These are phyloP conservation scores for Cebidichthys violaceus DNA, from an alignment of 2,113 vertebrate species.

Conservation along the genomic window DNA sequence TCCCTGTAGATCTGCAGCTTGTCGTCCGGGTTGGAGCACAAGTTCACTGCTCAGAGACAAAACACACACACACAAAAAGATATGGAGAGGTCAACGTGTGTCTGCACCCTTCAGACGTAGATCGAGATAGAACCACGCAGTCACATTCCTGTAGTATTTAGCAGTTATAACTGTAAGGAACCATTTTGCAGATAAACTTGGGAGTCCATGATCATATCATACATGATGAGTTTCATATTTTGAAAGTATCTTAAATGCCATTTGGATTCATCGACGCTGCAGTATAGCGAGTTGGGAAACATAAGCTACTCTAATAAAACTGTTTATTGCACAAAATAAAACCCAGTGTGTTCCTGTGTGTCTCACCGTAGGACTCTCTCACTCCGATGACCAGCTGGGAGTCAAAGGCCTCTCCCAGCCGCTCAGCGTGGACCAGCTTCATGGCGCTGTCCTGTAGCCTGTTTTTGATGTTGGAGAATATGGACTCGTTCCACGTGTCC, in stretches of 20 bases:
- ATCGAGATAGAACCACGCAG: background rate
- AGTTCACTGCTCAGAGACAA: conserved; percentile 87
- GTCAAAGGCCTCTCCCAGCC: conserved; percentile 97
- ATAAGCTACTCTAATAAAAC: background rate
- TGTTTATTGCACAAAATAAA: background rate
- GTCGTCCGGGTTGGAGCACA: conserved; percentile 99
- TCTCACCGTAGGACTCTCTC: conserved; percentile 96
- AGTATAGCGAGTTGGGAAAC: too few relatives aligned
- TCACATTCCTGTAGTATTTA: background rate
- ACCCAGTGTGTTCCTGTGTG: background rate
- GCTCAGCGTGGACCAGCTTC: conserved; percentile 97
- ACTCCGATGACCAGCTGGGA: conserved; percentile 99
- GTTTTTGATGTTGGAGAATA: conserved; percentile 99
- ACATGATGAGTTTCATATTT: too few relatives aligned
- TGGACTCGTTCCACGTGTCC: conserved; percentile 99
- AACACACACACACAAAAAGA: background rate
- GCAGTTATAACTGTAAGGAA: background rate
- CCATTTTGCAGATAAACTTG: background rate
- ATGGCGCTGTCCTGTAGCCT: conserved; percentile 98
- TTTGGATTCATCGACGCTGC: too few relatives aligned
- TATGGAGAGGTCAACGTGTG: background rate
- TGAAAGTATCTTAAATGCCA: too few relatives aligned
- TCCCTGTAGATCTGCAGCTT: conserved; percentile 99
- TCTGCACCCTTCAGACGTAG: background rate
- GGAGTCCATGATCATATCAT: too few relatives aligned